Conservation (phyloP, 2,888 invertebrate genomes). For the Campoletis raptor region DNA sequence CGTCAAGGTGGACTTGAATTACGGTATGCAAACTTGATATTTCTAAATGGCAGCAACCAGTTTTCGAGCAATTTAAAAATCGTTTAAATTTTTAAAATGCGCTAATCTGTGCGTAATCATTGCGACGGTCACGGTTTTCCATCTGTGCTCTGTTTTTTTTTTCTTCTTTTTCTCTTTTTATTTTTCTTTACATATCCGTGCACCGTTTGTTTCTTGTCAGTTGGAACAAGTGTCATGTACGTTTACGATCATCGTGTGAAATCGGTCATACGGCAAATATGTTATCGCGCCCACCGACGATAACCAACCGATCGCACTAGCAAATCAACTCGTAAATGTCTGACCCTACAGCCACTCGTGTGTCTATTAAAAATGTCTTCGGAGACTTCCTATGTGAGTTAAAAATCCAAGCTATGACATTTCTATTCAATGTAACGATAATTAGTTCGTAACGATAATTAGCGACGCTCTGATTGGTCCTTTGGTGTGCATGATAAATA, state of each 20-base stretch:
- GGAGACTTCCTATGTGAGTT: not conserved
- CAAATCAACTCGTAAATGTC: slow-evolving; percentile 13
- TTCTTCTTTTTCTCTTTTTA: not conserved
- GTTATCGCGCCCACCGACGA: slow-evolving; percentile 1
- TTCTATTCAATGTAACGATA: not conserved
- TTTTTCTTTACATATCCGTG: not conserved
- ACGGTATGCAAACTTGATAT: slow-evolving; percentile 16
- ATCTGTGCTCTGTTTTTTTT: not conserved
- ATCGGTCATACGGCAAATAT: slow-evolving; percentile 31
- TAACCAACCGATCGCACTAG: slow-evolving; percentile 24
- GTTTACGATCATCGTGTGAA: slow-evolving; percentile 20
- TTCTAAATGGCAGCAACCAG: slow-evolving; percentile 16
- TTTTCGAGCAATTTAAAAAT: not conserved
- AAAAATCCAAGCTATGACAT: not conserved
- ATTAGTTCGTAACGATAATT: not conserved
- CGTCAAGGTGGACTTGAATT: slow-evolving; percentile 15
- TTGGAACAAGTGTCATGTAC: not conserved
- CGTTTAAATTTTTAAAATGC: slow-evolving; percentile 1
- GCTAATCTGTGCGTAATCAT: slow-evolving; percentile 7
- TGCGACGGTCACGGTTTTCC: slow-evolving; percentile 23
- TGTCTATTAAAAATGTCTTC: not conserved
- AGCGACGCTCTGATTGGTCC: not conserved
- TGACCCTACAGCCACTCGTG: not conserved
- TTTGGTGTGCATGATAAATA: not conserved
- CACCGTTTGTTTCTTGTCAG: not conserved